These are phyloP conservation scores for Thamnophis elegans DNA, from an alignment of 2,797 vertebrate genomes.

Conservation along the genomic window DNA sequence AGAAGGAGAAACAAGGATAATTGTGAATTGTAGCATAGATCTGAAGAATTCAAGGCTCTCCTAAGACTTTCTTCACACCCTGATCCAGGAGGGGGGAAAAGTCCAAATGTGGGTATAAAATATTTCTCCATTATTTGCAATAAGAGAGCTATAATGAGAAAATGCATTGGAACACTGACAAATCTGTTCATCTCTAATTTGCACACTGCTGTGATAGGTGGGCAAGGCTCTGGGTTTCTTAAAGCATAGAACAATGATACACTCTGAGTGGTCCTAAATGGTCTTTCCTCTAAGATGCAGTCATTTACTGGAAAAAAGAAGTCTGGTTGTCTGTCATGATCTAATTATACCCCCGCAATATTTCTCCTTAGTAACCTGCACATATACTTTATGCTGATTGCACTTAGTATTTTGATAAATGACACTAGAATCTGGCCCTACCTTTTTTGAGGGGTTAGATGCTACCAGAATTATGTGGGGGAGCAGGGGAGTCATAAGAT, in stretches of 20 bases:
- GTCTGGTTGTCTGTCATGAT: background rate
- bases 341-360: background rate
- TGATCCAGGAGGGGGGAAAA: background rate
- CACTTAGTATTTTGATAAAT: background rate
- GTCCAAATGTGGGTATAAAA: background rate
- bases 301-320: background rate
- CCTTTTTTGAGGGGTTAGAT: background rate
- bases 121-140: background rate
- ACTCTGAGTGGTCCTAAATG: background rate
- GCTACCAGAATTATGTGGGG: background rate
- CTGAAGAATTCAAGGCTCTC: background rate
- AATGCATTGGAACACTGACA: background rate
- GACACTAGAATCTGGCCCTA: background rate
- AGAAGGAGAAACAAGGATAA: background rate
- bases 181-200: background rate
- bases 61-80: background rate
- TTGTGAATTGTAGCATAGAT: background rate
- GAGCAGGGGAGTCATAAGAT: background rate
- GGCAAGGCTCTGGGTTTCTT: background rate
- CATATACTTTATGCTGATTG: background rate
- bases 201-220: background rate
- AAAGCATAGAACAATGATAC: background rate
- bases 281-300: background rate
- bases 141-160: background rate
- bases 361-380: background rate